phyloP scores from a whole-genome alignment of 2,888 invertebrate genomes.

The Lacanobia oleracea region DNA sequence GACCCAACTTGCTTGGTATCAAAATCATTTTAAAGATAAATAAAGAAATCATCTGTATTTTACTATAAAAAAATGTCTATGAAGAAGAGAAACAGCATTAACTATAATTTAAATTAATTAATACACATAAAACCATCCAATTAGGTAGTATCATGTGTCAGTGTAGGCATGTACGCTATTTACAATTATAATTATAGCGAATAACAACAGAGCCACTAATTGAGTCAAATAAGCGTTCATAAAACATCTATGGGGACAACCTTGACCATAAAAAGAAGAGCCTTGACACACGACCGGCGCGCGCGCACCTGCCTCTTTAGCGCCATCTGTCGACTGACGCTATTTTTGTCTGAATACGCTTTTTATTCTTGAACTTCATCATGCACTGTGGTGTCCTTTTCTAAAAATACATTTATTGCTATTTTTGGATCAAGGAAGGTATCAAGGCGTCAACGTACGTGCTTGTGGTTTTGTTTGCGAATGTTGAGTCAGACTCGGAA shows the following conservation, averaged over 20 bases:
- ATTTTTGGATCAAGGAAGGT: constrained; percentile 29
- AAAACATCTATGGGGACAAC: constrained; percentile 63
- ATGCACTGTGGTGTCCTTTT: constrained; percentile 12
- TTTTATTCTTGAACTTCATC: constrained; percentile 49
- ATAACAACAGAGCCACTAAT: constrained; percentile 55
- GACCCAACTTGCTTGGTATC: background rate
- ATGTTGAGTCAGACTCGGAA: constrained; percentile 6
- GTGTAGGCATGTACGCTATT: constrained; percentile 32
- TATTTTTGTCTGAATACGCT: constrained; percentile 47
- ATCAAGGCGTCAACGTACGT: constrained; percentile 20
- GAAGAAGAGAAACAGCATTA: constrained; percentile 4
- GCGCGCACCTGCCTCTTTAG: constrained; percentile 70
- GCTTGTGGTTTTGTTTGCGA: constrained; percentile 6
- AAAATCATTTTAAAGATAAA: constrained; percentile 4
- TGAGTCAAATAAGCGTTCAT: constrained; percentile 60
- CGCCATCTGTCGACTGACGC: constrained; percentile 68
- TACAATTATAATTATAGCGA: constrained; percentile 50
- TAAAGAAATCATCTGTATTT: constrained; percentile 3
- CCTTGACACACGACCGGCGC: constrained; percentile 73
- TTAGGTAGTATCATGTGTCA: constrained; percentile 33
- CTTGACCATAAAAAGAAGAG: constrained; percentile 74
- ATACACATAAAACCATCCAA: constrained; percentile 26
- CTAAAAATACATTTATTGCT: constrained; percentile 29
- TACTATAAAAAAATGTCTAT: background rate
- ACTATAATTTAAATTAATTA: constrained; percentile 43